Percentiles rank a stretch among this genome's conserved stretches.
Conservation (phyloP, 2,888 invertebrate genomes). For the Hetaerina titia region DNA sequence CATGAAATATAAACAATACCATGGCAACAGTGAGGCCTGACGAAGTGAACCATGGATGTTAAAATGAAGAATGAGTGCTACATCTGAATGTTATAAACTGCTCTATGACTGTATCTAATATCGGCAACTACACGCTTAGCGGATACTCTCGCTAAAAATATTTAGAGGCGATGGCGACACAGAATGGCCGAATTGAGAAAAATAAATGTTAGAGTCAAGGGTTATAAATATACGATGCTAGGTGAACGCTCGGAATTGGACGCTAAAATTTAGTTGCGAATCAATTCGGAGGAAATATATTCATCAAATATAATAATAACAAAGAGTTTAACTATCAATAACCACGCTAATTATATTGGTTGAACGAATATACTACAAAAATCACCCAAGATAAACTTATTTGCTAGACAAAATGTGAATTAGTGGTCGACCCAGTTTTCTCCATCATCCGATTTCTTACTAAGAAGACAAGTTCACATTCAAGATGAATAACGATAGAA, state of each 20-base stretch:
- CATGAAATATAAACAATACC: background rate
- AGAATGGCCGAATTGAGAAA: background rate
- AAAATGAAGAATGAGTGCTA: background rate
- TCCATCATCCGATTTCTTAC: background rate
- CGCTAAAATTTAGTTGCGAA: background rate
- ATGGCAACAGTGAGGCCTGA: too few relatives aligned
- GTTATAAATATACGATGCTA: conserved; percentile 14
- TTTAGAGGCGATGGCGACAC: background rate
- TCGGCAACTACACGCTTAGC: background rate
- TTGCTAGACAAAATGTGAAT: too few relatives aligned
- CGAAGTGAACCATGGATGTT: background rate
- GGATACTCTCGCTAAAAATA: background rate
- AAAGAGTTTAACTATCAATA: too few relatives aligned
- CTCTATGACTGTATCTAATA: background rate
- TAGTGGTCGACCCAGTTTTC: background rate
- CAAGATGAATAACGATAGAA: background rate
- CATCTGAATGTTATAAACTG: background rate
- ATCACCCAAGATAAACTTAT: too few relatives aligned
- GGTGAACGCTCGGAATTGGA: background rate
- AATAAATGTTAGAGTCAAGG: background rate
- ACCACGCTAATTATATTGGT: too few relatives aligned
- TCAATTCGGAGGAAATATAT: background rate
- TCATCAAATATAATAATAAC: too few relatives aligned
- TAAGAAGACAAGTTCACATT: background rate
- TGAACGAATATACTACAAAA: too few relatives aligned